Base-by-base conservation (phyloP, 2,888 invertebrate genomes). In the Drosophila crucigera region DNA sequence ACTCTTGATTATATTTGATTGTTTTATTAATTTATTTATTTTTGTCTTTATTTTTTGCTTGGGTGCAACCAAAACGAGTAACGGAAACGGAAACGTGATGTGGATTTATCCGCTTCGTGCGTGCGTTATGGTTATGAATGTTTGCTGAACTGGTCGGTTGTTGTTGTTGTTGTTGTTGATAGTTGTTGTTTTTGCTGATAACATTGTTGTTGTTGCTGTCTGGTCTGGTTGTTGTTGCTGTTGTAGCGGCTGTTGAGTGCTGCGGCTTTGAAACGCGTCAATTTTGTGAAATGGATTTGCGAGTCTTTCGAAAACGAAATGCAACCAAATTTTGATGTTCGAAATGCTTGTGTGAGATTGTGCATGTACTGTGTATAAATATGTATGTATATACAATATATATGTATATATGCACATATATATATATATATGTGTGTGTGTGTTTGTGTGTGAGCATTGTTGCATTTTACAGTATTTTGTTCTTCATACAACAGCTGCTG, bases 81-180 rank as follows among this genome's bases (percentile, higher is more conserved):
- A 67, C 68, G 64, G 68, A 63, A 76, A 78, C 77, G 67, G 64
- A 59, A 70, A 73, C 65, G 73, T 69, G 73, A 66, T 66, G 68
- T 74, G 78, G 59, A 68, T 66, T 71, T 73, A 54, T 80, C 86
- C 82, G 74, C 49, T 69, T 81, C 60, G 75, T 85, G 78, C 74
- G 79, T 86, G 73, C 72, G 60, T 68, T 80, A 71, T 83, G 83
- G 71, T 66, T 84, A 72, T 77, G 73, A 70, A 75, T 73, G 80
- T 39, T 68, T 72, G 77, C 63, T 77, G 73, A 66, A 37, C 70
- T 55, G 55, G 55, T 37, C 19, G 37, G 37, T 59, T 62, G 53
- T 60, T 58, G 50, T 31, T 65, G 54, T 31, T 65, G 39, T 58
- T 69, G 47, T 47, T 43, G 43, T 43, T 43, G 43, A 43, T 22